phyloP scores from a whole-genome alignment of 2,888 invertebrate genomes.

The Tenthredo amoena region DNA sequence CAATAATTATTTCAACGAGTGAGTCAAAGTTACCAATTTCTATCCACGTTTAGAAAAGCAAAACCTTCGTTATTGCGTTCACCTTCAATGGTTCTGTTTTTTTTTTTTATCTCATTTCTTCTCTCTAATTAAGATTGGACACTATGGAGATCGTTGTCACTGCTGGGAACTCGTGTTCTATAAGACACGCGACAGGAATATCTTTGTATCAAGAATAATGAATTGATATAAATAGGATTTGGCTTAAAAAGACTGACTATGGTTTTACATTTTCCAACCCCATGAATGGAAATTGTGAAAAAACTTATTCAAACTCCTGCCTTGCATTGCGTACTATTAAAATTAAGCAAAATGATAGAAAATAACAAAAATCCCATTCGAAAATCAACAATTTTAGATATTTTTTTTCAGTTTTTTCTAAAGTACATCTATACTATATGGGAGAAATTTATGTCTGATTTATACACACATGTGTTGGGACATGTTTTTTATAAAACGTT shows the following conservation, averaged over 20 bases:
- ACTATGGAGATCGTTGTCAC: conserved; percentile 69
- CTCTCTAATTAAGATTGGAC: conserved; percentile 76
- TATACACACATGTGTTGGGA: background rate
- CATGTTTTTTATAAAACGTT: background rate
- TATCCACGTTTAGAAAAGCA: conserved; percentile 12
- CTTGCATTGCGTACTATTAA: conserved; percentile 11
- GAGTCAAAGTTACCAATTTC: conserved; percentile 78
- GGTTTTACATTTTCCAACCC: conserved; percentile 38
- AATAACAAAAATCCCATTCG: background rate
- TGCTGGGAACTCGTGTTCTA: conserved; percentile 55
- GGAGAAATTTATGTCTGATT: conserved; percentile 34
- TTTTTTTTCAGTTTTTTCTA: background rate
- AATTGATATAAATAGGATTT: conserved; percentile 12
- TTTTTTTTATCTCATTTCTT: conserved; percentile 65
- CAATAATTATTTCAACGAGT: conserved; percentile 75
- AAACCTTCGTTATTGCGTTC: conserved; percentile 74
- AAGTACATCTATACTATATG: background rate
- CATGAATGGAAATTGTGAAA: background rate
- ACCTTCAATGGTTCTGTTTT: conserved; percentile 66
- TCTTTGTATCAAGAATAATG: conserved; percentile 69
- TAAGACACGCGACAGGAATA: conserved; percentile 9
- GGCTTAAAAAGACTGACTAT: conserved; percentile 36
- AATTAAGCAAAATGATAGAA: conserved; percentile 9
- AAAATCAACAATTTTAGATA: background rate
- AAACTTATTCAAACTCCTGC: conserved; percentile 32